Evolutionary conservation across 2,888 invertebrate species (phyloP).

Genomic region (Cephus sareptanus): DNA sequence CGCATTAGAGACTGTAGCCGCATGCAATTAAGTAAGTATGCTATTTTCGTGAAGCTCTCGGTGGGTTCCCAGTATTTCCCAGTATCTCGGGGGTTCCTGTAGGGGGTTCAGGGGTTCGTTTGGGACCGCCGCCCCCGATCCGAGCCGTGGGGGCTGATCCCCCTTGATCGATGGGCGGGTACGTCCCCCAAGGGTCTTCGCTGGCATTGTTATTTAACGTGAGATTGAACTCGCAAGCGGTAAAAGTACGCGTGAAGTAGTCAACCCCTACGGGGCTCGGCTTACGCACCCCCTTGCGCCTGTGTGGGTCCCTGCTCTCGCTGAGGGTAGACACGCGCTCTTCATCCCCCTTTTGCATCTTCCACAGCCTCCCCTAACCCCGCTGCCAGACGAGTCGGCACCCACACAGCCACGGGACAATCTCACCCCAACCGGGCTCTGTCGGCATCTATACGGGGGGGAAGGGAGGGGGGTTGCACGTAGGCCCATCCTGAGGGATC

Average conservation of each 20-base stretch:
- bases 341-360: neutral
- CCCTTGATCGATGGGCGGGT: constrained; percentile 49
- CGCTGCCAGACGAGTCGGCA: neutral
- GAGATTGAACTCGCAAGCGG: constrained; percentile 32
- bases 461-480: neutral
- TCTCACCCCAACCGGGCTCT: neutral
- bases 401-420: neutral
- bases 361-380: neutral
- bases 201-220: constrained; percentile 40
- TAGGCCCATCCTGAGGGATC: neutral
- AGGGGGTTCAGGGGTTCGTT: neutral
- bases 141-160: constrained; percentile 31
- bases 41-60: constrained; percentile 30
- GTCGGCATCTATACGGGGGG: neutral
- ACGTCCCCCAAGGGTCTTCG: constrained; percentile 34
- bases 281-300: neutral
- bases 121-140: constrained; percentile 27
- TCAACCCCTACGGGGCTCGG: neutral
- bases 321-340: neutral
- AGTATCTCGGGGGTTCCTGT: neutral
- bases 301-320: neutral
- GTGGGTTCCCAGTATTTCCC: neutral
- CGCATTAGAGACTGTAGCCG: constrained; percentile 52
- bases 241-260: constrained; percentile 15
- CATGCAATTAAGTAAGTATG: constrained; percentile 57